Evolutionary conservation across 1,140 invertebrate genomes (phyloP).

Genomic region (Pectinophora gossypiella): DNA sequence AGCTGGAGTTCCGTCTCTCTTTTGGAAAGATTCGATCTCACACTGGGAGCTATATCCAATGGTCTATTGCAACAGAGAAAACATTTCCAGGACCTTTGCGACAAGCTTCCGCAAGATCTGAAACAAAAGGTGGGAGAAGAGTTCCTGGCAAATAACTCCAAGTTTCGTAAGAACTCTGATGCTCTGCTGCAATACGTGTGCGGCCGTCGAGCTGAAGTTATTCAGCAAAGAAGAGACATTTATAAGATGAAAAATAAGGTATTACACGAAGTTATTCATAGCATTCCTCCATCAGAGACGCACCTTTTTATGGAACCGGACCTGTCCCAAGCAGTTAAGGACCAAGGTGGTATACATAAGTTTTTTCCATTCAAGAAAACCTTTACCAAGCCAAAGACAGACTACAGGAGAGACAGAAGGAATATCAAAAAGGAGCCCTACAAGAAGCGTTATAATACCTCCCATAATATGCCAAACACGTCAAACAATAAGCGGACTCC

Average conservation of each 20-base stretch:
- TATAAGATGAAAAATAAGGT: not conserved
- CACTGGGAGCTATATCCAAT: constrained; percentile 6
- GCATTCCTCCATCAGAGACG: constrained; percentile 4
- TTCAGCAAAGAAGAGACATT: not conserved
- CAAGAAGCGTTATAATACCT: not conserved
- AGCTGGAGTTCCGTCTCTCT: constrained; percentile 1
- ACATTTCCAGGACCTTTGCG: not conserved
- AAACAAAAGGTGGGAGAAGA: not conserved
- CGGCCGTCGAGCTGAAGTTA: constrained; percentile 3
- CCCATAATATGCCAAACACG: not conserved
- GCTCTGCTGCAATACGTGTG: constrained; percentile 6
- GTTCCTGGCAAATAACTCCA: constrained; percentile 5
- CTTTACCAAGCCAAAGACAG: not conserved
- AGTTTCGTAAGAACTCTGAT: constrained; percentile 1
- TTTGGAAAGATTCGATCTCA: constrained; percentile 5
- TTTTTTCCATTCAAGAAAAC: constrained; percentile 6
- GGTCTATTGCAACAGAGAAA: constrained; percentile 3
- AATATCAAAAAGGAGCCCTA: not conserved
- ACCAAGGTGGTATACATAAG: constrained; percentile 6
- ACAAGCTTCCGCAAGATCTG: not conserved
- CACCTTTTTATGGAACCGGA: constrained; percentile 4
- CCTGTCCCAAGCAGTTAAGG: constrained; percentile 1
- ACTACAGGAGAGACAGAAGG: not conserved
- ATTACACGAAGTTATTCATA: constrained; percentile 1
- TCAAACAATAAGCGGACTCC: not conserved